Evolutionary conservation across 2,797 vertebrate genomes (phyloP).

Genomic region (Malacoctenus gilli): DNA sequence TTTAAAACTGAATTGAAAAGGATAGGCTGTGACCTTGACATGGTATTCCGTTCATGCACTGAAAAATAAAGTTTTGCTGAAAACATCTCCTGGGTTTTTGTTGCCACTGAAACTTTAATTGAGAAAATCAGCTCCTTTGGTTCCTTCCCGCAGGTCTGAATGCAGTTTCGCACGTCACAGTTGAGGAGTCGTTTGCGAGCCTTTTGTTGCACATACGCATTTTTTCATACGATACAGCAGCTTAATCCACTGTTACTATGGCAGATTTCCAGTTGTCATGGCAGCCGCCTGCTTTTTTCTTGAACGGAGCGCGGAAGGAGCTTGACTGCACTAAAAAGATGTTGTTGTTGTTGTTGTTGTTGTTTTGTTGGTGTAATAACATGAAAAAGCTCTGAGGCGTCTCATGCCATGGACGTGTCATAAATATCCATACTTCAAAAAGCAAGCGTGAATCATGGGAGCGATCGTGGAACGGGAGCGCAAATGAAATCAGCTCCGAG

Average conservation of each 20-base stretch:
- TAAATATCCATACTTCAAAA: slow-evolving; percentile 25
- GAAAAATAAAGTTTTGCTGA: slow-evolving; percentile 81
- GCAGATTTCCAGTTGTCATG: slow-evolving; percentile 74
- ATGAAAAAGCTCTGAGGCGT: slow-evolving; percentile 17
- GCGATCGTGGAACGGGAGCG: slow-evolving; percentile 1
- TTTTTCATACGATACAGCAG: slow-evolving; percentile 5
- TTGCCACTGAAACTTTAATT: slow-evolving; percentile 19
- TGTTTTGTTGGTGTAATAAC: slow-evolving; percentile 7
- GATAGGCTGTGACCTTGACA: slow-evolving; percentile 76
- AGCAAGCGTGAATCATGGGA: background rate
- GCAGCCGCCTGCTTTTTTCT: slow-evolving; percentile 57
- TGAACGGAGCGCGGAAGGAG: slow-evolving; percentile 2
- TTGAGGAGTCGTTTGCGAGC: slow-evolving; percentile 11
- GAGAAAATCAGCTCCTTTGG: too few species aligned
- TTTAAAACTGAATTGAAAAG: slow-evolving; percentile 75
- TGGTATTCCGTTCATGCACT: slow-evolving; percentile 86
- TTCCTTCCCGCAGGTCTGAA: too few species aligned
- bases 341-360: background rate
- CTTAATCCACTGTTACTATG: slow-evolving; percentile 52
- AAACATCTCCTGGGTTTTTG: slow-evolving; percentile 48
- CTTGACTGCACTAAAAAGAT: slow-evolving; percentile 11
- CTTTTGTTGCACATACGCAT: background rate
- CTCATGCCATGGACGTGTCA: background rate
- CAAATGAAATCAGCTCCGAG: slow-evolving; percentile 10
- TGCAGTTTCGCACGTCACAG: slow-evolving; percentile 4